phyloP scores from a whole-genome alignment of 2,797 vertebrate genomes.

The Rallus crepitans region DNA sequence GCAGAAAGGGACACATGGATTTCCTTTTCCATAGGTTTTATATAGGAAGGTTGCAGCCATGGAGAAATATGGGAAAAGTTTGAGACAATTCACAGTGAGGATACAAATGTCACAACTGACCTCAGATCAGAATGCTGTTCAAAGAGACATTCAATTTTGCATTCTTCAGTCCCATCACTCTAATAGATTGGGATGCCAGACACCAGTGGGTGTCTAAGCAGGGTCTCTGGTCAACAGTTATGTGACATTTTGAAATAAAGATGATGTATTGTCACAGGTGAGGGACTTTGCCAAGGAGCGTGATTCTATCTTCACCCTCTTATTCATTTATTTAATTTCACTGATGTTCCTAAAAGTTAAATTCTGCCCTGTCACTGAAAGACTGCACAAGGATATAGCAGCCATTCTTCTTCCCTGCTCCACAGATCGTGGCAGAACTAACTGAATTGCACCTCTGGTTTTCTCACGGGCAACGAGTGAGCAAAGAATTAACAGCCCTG shows the following conservation, averaged over 20 bases:
- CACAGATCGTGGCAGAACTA: not conserved
- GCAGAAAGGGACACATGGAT: rapidly evolving
- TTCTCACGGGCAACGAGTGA: not conserved
- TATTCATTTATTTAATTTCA: conserved; percentile 5
- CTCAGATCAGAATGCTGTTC: not conserved
- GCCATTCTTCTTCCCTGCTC: not conserved
- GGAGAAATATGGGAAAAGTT: not conserved
- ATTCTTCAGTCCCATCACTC: not conserved
- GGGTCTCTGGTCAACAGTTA: not conserved
- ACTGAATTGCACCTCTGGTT: not conserved
- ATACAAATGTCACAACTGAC: not conserved
- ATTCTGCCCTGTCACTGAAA: not conserved
- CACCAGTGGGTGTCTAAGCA: not conserved
- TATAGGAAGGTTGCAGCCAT: rapidly evolving
- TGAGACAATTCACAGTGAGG: not conserved
- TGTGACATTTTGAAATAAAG: not conserved
- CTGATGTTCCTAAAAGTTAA: not conserved
- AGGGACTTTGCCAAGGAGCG: not conserved
- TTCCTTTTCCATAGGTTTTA: not conserved
- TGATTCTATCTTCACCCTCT: not conserved
- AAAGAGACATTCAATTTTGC: not conserved
- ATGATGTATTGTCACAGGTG: not conserved
- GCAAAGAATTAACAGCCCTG: not conserved
- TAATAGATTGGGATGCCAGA: not conserved
- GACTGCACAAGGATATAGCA: not conserved